phyloP scores from a whole-genome alignment of 2,888 invertebrate species.

The Sminthurinus aureus region DNA sequence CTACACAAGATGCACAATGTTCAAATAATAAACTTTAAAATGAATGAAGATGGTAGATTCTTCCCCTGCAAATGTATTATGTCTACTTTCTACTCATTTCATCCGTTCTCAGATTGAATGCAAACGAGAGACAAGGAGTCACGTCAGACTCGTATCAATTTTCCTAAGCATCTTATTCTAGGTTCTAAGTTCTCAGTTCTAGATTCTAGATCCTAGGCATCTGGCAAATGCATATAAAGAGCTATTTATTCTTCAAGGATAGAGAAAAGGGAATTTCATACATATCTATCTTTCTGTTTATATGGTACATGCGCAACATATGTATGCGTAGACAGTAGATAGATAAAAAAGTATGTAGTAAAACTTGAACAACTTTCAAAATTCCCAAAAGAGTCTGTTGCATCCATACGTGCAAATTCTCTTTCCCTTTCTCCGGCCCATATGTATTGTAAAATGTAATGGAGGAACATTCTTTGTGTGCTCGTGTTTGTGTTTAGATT shows the following conservation, averaged over 20 bases:
- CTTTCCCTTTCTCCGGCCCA: too few relatives aligned
- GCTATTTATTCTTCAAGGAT: background rate
- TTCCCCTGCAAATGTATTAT: background rate
- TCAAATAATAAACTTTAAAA: background rate
- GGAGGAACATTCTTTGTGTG: too few relatives aligned
- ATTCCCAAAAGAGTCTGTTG: too few relatives aligned
- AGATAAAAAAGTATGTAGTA: too few relatives aligned
- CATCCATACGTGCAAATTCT: too few relatives aligned
- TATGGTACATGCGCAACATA: background rate
- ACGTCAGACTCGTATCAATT: slow-evolving; percentile 46
- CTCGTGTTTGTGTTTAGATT: too few relatives aligned
- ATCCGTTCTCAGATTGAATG: slow-evolving; percentile 17
- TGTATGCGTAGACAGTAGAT: background rate
- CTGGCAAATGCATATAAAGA: slow-evolving; percentile 3
- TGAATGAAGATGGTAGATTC: background rate
- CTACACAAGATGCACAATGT: background rate
- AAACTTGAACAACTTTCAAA: too few relatives aligned
- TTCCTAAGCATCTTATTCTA: slow-evolving; percentile 44
- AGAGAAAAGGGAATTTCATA: background rate
- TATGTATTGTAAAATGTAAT: too few relatives aligned
- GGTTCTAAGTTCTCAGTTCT: too few relatives aligned
- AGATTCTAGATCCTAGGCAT: slow-evolving; percentile 44
- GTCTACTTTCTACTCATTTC: background rate
- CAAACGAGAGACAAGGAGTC: slow-evolving; percentile 39
- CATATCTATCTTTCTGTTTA: background rate